Evolutionary conservation across 2,888 invertebrate species (phyloP).

Genomic region (Ditula angustiorana): DNA sequence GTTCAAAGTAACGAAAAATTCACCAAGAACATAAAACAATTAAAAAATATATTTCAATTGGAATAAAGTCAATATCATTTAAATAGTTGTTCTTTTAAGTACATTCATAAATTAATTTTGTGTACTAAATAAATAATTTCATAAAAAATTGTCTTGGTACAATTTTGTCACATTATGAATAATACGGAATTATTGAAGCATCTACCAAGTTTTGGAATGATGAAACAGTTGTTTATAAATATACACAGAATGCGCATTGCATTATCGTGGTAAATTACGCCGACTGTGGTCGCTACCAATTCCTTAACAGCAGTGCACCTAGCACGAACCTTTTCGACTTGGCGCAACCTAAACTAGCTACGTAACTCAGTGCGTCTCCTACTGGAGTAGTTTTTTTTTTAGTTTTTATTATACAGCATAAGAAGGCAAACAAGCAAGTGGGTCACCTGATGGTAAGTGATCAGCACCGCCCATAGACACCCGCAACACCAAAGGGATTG

Average conservation of each 20-base stretch:
- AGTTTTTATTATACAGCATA: too few species aligned
- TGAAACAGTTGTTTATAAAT: not conserved
- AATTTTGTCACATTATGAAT: slow-evolving; percentile 11
- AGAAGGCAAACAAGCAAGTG: too few species aligned
- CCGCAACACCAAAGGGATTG: too few species aligned
- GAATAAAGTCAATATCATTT: not conserved
- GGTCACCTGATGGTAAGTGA: too few species aligned
- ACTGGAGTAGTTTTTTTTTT: too few species aligned
- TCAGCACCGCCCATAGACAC: too few species aligned
- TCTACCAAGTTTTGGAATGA: slow-evolving; percentile 13
- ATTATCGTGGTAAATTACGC: not conserved
- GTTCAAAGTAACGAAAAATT: slow-evolving; percentile 11
- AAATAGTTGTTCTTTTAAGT: slow-evolving; percentile 14
- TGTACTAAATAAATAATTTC: slow-evolving; percentile 22
- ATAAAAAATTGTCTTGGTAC: slow-evolving; percentile 1
- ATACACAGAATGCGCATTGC: not conserved
- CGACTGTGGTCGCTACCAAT: not conserved
- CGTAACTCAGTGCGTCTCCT: too few species aligned
- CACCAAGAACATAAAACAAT: slow-evolving; percentile 4
- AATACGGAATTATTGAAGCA: slow-evolving; percentile 9
- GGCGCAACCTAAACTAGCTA: too few species aligned
- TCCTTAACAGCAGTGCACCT: not conserved
- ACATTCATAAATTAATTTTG: slow-evolving; percentile 18
- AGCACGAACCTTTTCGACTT: too few species aligned
- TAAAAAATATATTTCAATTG: not conserved